Conservation (phyloP, 2,888 invertebrate genomes). For the Agriopis marginaria region DNA sequence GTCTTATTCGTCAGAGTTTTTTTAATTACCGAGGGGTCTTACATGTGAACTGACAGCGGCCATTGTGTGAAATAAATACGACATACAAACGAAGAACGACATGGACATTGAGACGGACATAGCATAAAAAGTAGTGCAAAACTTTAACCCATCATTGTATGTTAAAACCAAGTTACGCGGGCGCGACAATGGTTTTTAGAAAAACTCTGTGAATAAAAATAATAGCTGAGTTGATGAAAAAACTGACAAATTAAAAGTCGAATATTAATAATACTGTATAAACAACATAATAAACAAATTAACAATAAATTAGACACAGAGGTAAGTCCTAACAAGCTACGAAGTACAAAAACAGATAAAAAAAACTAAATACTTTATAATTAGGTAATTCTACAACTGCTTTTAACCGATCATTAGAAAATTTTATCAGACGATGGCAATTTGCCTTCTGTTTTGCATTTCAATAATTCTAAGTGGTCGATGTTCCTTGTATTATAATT, state of each 20-base stretch:
- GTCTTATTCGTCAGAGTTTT: conserved; percentile 84
- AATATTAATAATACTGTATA: not conserved
- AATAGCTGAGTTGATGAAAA: not conserved
- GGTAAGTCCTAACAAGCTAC: not conserved
- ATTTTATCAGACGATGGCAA: conserved; percentile 48
- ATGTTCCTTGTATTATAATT: conserved; percentile 61
- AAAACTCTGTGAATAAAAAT: not conserved
- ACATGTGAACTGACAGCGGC: conserved; percentile 81
- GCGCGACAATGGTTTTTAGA: not conserved
- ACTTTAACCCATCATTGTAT: conserved; percentile 20
- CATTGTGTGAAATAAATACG: conserved; percentile 82
- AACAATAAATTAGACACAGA: too few species aligned
- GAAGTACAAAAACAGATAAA: conserved; percentile 10
- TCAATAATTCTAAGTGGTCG: conserved; percentile 50
- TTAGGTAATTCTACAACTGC: conserved; percentile 11
- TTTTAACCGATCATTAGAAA: conserved; percentile 38
- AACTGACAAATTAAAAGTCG: not conserved
- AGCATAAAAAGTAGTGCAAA: conserved; percentile 25
- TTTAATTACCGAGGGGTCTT: conserved; percentile 84
- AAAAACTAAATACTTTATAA: conserved; percentile 11
- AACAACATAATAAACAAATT: too few species aligned
- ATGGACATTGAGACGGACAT: conserved; percentile 70
- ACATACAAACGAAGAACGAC: conserved; percentile 60
- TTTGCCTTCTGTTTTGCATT: conserved; percentile 52
- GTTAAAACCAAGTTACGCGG: conserved; percentile 7